Evolutionary conservation across 2,797 vertebrate genomes (phyloP).

Genomic region (Arremon aurantiirostris): DNA sequence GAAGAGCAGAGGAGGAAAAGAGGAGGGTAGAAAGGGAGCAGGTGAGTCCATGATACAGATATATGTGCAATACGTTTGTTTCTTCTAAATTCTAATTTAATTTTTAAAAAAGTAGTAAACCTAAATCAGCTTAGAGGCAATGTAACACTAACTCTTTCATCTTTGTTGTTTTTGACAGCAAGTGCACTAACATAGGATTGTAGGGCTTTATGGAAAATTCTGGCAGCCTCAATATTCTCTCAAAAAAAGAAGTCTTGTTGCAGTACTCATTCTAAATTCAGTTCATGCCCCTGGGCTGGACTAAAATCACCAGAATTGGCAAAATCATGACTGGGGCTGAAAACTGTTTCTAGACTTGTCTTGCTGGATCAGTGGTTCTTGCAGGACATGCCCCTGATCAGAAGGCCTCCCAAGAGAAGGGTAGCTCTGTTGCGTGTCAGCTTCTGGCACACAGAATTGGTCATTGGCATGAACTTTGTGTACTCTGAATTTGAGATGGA

Average conservation of each 20-base stretch:
- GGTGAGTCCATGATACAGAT: conserved; percentile 72
- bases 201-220: neutral
- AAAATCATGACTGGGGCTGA: neutral
- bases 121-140: conserved; percentile 14
- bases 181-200: neutral
- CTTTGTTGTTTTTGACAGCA: conserved; percentile 26
- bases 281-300: neutral
- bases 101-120: neutral
- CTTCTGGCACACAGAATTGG: neutral
- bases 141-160: conserved; percentile 5
- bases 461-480: neutral
- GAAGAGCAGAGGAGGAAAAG: conserved; percentile 93
- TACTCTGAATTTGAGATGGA: neutral
- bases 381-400: neutral
- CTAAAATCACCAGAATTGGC: neutral
- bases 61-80: neutral
- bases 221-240: conserved; percentile 26
- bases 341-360: neutral
- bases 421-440: neutral
- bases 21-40: conserved; percentile 93
- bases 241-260: conserved; percentile 14
- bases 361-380: conserved; percentile 6
- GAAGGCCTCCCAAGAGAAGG: neutral
- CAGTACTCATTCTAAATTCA: conserved; percentile 12
- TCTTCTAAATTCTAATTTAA: neutral